Base-by-base conservation (phyloP, 1,140 invertebrate species). In the Rhagoletis pomonella region DNA sequence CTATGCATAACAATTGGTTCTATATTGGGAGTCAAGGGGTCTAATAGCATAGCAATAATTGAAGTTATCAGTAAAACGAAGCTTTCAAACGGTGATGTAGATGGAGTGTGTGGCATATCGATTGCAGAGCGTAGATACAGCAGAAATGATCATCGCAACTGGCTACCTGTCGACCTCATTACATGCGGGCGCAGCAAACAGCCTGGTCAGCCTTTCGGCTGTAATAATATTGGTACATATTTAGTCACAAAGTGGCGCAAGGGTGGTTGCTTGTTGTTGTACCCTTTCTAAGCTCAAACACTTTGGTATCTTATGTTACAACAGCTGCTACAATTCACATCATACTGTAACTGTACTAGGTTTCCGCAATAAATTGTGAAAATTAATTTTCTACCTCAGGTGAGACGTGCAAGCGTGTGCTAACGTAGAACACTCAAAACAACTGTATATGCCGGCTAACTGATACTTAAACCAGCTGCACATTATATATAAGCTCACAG, bases 301-400 rank as follows among this genome's bases (percentile, higher is more conserved):
- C 73, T n/a, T n/a, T 47, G 6, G 17, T 55, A 17, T 81, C 73
- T 58, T 58, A 12, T 50, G 73, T 81, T 81, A 17, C 50, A n/a
- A 81, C 73, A 81, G 47, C 73, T 81, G 73, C 73, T 58, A 81
- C 73, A 81, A 81, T 29, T 81, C 73, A 81, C 14, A 42, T 47
- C 73, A 55, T 47, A 81, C 17, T 55, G 0, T n/a, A 19, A 7
- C 29, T 9, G 73, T 47, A 55, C 47, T 9, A 42, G 73, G 47
- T 47, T 58, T 81, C 47, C 73, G 5, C 47, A 81, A 81, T 81
- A 81, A 81, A 81, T 81, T 47, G 47, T 58, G 47, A 81, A 81
- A 81, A 81, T 81, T 81, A 81, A 81, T 81, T 81, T 55, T 55
- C 14, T 81, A 81, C 47, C 73, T 81, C 73, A 81, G 73, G 73